Evolutionary conservation across 1,140 invertebrate genomes (phyloP), one percentile per base, ranked within the genome.

Genomic region (Chrysomallon squamiferum): DNA sequence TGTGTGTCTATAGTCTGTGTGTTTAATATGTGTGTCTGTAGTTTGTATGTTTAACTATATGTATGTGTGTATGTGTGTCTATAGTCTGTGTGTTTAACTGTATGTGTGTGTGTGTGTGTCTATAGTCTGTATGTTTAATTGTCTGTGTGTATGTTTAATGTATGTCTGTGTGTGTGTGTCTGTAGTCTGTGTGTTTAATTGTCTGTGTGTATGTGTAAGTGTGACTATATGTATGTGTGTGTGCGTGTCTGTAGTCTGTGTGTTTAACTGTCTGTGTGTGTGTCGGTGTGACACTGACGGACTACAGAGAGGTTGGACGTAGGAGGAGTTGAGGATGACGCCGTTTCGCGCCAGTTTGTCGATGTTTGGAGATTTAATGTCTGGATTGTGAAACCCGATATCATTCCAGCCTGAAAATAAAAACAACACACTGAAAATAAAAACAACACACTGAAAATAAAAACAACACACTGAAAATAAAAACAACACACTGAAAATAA

Each of bases 121-220:
- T 27, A 27, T 45, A 18, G 52, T 25, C 2, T 25, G 29, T 59
- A 15, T 35, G 35, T 20, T 15, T 41, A 20, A 7, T 15, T 41
- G 11, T 20, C 13, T 60, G 35, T 29, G 35, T 41, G 35, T 33
- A 60, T 41, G 35, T 29, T 15, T 60, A 29, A 20, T 41, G 35
- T 18, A 29, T 35, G 35, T 29, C 13, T 60, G 33, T 60, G 35
- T 60, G 35, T 33, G 18, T 52, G 49, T 52, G 49, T 52, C 4
- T 56, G 54, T 56, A 52, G 52, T 56, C 18, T 27, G 27, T 56
- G 52, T 56, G 52, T 29, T 27, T 56, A 25, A 30, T 5, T 56
- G 52, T 56, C 18, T 56, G 52, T 56, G 41, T 61, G n/a, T n/a
- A 30, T 45, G 38, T 61, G 59, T 61, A 25, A 45, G 41, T 61